Evolutionary conservation across 2,888 invertebrate genomes (phyloP).

Genomic region (Campaea margaritaria): DNA sequence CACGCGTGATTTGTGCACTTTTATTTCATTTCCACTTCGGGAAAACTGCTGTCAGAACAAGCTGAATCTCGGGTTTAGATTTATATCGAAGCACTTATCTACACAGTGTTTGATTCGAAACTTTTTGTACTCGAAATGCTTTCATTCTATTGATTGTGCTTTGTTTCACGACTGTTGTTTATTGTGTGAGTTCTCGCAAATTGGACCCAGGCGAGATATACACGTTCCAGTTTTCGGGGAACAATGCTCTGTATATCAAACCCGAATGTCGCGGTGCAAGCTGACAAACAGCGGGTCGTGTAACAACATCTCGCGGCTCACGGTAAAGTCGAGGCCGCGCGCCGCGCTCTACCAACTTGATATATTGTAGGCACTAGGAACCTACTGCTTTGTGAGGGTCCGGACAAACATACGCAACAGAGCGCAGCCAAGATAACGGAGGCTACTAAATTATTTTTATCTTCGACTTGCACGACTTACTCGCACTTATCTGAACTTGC

Average conservation of each 20-base stretch:
- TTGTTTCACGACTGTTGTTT: conserved; percentile 35
- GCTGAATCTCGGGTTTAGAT: conserved; percentile 45
- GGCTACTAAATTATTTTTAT: conserved; percentile 77
- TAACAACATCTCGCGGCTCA: conserved; percentile 67
- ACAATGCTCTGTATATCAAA: conserved; percentile 55
- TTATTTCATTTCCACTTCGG: conserved; percentile 76
- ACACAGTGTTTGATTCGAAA: conserved; percentile 35
- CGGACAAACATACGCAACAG: conserved; percentile 69
- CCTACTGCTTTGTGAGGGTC: conserved; percentile 70
- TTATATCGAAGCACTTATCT: conserved; percentile 38
- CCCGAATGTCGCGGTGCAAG: conserved; percentile 52
- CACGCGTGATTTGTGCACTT: conserved; percentile 82
- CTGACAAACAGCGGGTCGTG: conserved; percentile 72
- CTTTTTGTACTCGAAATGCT: conserved; percentile 30
- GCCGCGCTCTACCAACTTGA: conserved; percentile 81
- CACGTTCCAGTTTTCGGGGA: conserved; percentile 47
- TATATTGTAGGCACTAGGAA: conserved; percentile 59
- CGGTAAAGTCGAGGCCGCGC: conserved; percentile 65
- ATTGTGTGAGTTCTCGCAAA: conserved; percentile 24
- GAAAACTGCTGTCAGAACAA: conserved; percentile 57
- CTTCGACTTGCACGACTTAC: conserved; percentile 60
- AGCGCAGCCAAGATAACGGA: conserved; percentile 64
- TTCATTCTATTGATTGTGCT: conserved; percentile 29
- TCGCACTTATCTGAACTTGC: conserved; percentile 54
- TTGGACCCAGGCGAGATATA: conserved; percentile 34